Evolutionary conservation across 2,113 vertebrate species (phyloP).

Genomic region (Octodon degus): DNA sequence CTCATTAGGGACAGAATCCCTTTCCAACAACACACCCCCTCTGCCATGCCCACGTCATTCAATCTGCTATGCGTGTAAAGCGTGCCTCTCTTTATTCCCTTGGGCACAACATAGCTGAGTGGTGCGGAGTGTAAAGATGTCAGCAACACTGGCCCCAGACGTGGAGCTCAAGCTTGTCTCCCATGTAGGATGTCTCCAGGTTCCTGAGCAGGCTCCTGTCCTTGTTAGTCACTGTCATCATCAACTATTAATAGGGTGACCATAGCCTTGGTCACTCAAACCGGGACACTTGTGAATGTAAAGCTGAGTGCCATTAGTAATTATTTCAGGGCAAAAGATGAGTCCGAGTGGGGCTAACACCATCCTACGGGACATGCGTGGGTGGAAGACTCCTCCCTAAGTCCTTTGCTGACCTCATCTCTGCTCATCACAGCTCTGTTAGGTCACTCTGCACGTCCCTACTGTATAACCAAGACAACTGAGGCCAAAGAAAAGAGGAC

Average conservation of each 20-base stretch:
- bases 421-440: not conserved
- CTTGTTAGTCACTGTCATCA: not conserved
- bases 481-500: not conserved
- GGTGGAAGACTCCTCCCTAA: not conserved
- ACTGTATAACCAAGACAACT: not conserved
- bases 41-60: not conserved
- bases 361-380: not conserved
- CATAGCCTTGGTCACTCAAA: not conserved
- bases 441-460: not conserved
- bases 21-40: not conserved
- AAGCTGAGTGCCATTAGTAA: not conserved
- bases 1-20: not conserved
- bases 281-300: not conserved
- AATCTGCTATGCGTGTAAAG: not conserved
- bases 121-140: not conserved
- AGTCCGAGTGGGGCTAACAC: not conserved
- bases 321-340: not conserved
- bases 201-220: not conserved
- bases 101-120: not conserved
- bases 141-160: not conserved
- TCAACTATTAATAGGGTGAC: not conserved
- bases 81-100: rapidly evolving
- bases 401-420: not conserved
- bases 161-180: not conserved
- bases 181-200: rapidly evolving